phyloP scores from a whole-genome alignment of 2,888 invertebrate species.

The Chaetogeoica ovagalla region DNA sequence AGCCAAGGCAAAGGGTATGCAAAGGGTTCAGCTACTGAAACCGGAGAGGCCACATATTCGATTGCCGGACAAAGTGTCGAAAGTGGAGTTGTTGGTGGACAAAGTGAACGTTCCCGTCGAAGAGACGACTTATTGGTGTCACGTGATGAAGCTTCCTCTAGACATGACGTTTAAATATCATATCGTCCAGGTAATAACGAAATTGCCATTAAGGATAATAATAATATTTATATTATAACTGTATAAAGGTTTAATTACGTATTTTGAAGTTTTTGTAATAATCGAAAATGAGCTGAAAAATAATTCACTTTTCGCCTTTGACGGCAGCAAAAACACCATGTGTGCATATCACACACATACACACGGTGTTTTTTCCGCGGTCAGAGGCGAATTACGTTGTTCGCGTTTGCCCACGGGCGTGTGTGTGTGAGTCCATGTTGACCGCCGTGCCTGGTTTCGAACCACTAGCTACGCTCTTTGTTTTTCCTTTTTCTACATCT shows the following conservation, averaged over 20 bases:
- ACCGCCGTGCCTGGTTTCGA: too few relatives aligned
- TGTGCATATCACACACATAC: too few relatives aligned
- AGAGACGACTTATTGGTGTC: conserved; percentile 98
- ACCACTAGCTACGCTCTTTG: too few relatives aligned
- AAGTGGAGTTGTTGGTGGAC: conserved; percentile 67
- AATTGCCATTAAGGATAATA: neutral
- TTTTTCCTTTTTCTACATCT: too few relatives aligned
- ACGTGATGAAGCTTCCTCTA: conserved; percentile 77
- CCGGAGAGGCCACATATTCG: conserved; percentile 60
- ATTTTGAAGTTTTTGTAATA: neutral
- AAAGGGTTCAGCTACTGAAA: conserved; percentile 74
- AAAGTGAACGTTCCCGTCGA: conserved; percentile 74
- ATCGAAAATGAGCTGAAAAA: neutral
- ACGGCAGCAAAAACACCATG: too few relatives aligned
- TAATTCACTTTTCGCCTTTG: too few relatives aligned
- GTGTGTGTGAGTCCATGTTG: too few relatives aligned
- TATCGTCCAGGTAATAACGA: conserved; percentile 68
- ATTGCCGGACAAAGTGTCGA: conserved; percentile 63
- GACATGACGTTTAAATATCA: conserved; percentile 69
- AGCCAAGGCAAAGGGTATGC: conserved; percentile 70
- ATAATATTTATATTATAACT: too few relatives aligned
- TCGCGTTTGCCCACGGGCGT: too few relatives aligned
- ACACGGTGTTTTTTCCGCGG: too few relatives aligned
- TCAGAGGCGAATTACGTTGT: too few relatives aligned
- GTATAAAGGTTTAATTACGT: too few relatives aligned